A percentile compares a stretch with the other conserved stretches of the same genome.
These are phyloP conservation scores for Nymphalis io DNA, from an alignment of 1,140 invertebrate species.

Conservation along the genomic window DNA sequence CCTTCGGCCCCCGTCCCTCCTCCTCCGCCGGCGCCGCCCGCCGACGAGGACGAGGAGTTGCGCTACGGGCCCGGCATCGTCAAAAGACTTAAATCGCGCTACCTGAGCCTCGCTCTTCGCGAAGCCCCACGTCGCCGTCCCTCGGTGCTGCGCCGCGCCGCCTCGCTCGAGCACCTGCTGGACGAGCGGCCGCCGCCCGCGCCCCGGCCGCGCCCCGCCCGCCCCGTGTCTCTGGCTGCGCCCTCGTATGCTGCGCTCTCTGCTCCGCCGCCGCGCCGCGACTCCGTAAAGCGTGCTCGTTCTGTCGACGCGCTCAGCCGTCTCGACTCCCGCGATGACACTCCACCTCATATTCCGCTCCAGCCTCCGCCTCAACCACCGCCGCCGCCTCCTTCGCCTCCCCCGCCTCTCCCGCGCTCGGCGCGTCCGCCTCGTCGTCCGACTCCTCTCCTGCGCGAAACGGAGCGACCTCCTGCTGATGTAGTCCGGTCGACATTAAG, in stretches of 20 bases:
- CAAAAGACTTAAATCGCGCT: slow-evolving; percentile 90
- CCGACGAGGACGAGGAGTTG: slow-evolving; percentile 87
- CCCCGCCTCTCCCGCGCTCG: slow-evolving; percentile 83
- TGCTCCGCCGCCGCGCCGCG: slow-evolving; percentile 77
- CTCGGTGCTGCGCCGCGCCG: slow-evolving; percentile 87
- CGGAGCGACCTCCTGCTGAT: slow-evolving; percentile 91
- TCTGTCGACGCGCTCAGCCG: slow-evolving; percentile 90
- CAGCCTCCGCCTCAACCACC: slow-evolving; percentile 39
- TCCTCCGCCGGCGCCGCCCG: slow-evolving; percentile 53
- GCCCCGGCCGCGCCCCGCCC: slow-evolving; percentile 54
- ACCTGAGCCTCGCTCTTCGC: slow-evolving; percentile 89
- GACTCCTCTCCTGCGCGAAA: slow-evolving; percentile 87
- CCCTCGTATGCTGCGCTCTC: slow-evolving; percentile 72
- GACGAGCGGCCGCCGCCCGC: slow-evolving; percentile 80
- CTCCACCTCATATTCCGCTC: slow-evolving; percentile 40
- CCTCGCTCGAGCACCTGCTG: slow-evolving; percentile 92
- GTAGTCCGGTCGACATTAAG: slow-evolving; percentile 91
- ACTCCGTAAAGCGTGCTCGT: slow-evolving; percentile 89
- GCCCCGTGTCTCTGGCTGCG: slow-evolving; percentile 69
- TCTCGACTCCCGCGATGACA: slow-evolving; percentile 76
- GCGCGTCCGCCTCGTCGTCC: slow-evolving; percentile 83
- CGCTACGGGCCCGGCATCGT: slow-evolving; percentile 96
- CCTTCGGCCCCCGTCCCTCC: slow-evolving; percentile 48
- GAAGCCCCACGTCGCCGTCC: slow-evolving; percentile 84
- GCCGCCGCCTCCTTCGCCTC: slow-evolving; percentile 51